Base-by-base conservation (phyloP, 2,888 invertebrate genomes). In the Barypeithes pellucidus region DNA sequence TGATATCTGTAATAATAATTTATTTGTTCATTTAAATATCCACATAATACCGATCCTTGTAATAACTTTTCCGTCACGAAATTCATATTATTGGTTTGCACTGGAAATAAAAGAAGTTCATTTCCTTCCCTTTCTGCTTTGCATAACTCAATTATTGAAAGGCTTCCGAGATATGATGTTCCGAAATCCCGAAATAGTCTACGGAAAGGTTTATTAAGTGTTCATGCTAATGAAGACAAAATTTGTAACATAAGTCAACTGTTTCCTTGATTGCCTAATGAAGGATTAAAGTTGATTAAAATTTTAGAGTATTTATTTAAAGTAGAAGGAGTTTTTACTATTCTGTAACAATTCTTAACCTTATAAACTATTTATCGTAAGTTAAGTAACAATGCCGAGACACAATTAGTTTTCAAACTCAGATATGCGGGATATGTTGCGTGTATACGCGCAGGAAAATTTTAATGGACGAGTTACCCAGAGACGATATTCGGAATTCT, bases 211-310 rank as follows among this genome's bases (percentile, higher is more conserved):
- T 68, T 68, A 68, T 61, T 68, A 68, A 62, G 47, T 63, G 45
- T 36, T 67, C 59, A 36, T 67, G 52, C 61, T 69, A 69, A 69
- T 60, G 68, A 69, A 69, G 68, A 62, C 62, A 41, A 69, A n/a
- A 69, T 69, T 69, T 47, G 41, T 62, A 52, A 52, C 68, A 61
- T 50, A 61, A 69, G 45, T 69, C 68, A 69, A 69, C 68, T 47
- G 61, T 50, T 62, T 62, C 54, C 52, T 59, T 59, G 57, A 67
- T 67, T 69, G 47, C 41, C 14, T 61, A 69, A 61, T 69, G 41
- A 69, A 62, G 61, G 68, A 39, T 62, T 69, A 61, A 52, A 36
- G 36, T 24, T 29, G 14, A 61, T 43, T 61, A 7, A 41, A 61
- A 24, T 61, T 14, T 22, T 20, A 20, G 2, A 3, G 8, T 16